Percentiles rank a stretch among this genome's conserved stretches.
phyloP scores from a whole-genome alignment of 37 sponge, comb jelly and placozoan genomes.

The Bolinopsis microptera region DNA sequence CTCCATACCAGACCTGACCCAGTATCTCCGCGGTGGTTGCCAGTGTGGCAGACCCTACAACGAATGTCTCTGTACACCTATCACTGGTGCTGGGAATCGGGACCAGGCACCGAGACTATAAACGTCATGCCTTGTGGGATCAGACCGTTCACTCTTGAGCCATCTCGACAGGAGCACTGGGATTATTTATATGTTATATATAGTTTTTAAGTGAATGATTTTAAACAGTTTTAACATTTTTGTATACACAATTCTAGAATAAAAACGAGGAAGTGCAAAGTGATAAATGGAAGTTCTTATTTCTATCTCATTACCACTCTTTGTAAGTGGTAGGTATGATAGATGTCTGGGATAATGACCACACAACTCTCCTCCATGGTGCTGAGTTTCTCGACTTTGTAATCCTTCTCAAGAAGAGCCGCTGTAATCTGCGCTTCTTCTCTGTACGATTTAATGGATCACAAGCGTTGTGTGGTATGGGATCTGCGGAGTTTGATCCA shows the following conservation, averaged over 20 bases:
- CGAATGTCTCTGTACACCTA: conserved; percentile 80
- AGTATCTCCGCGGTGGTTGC: conserved; percentile 82
- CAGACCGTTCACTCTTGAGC: conserved; percentile 71
- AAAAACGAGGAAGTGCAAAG: too few relatives aligned
- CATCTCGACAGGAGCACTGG: conserved; percentile 60
- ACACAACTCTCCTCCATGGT: conserved; percentile 75
- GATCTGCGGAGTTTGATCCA: conserved; percentile 1
- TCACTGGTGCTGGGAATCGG: conserved; percentile 90
- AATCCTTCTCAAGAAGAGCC: conserved; percentile 34
- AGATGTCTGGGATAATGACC: conserved; percentile 80
- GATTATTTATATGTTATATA: too few relatives aligned
- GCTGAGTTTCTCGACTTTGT: conserved; percentile 70
- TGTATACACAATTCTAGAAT: too few relatives aligned
- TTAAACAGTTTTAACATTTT: too few relatives aligned
- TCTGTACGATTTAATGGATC: background rate
- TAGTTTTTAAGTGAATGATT: too few relatives aligned
- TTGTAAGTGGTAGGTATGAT: conserved; percentile 66
- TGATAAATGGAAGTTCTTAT: too few relatives aligned
- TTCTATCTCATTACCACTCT: conserved; percentile 66
- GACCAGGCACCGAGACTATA: conserved; percentile 85
- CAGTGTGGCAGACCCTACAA: conserved; percentile 87
- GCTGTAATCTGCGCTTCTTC: background rate
- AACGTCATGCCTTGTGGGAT: conserved; percentile 74
- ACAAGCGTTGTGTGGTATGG: conserved; percentile 39
- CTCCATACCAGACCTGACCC: conserved; percentile 85